Evolutionary conservation across 2,888 invertebrate genomes (phyloP).

Genomic region (Trichopria drosophilae): DNA sequence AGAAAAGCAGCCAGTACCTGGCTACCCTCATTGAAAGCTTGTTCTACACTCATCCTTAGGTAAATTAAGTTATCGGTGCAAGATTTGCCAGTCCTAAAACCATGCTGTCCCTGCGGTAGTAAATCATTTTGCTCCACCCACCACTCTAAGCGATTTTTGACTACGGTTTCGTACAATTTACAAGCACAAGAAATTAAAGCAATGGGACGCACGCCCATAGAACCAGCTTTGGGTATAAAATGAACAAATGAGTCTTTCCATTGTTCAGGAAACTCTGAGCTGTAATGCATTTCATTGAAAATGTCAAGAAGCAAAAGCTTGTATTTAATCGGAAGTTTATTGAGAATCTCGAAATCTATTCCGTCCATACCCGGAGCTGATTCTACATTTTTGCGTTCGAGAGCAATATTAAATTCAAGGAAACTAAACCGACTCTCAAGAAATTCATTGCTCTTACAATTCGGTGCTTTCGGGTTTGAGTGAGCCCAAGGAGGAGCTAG

Average conservation of each 20-base stretch:
- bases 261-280: neutral
- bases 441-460: neutral
- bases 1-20: slow-evolving; percentile 24
- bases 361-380: slow-evolving; percentile 20
- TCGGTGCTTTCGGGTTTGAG: slow-evolving; percentile 1
- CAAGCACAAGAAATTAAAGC: slow-evolving; percentile 23
- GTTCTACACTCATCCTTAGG: slow-evolving; percentile 16
- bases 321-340: neutral
- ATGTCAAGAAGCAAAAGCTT: slow-evolving; percentile 12
- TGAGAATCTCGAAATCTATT: slow-evolving; percentile 7
- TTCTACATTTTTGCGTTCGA: slow-evolving; percentile 2
- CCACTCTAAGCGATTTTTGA: slow-evolving; percentile 27
- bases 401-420: slow-evolving; percentile 11
- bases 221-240: slow-evolving; percentile 21
- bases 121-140: slow-evolving; percentile 25
- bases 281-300: slow-evolving; percentile 10
- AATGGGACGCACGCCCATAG: slow-evolving; percentile 19
- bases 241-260: slow-evolving; percentile 22
- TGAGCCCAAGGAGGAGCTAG: slow-evolving; percentile 1
- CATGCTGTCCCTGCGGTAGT: slow-evolving; percentile 15
- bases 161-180: slow-evolving; percentile 29
- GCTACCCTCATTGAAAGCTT: slow-evolving; percentile 6
- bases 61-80: slow-evolving; percentile 28
- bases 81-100: slow-evolving; percentile 25
- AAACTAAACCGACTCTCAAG: slow-evolving; percentile 8